Evolutionary conservation across 2,797 vertebrate genomes (phyloP).

Genomic region (Phoebastria nigripes): DNA sequence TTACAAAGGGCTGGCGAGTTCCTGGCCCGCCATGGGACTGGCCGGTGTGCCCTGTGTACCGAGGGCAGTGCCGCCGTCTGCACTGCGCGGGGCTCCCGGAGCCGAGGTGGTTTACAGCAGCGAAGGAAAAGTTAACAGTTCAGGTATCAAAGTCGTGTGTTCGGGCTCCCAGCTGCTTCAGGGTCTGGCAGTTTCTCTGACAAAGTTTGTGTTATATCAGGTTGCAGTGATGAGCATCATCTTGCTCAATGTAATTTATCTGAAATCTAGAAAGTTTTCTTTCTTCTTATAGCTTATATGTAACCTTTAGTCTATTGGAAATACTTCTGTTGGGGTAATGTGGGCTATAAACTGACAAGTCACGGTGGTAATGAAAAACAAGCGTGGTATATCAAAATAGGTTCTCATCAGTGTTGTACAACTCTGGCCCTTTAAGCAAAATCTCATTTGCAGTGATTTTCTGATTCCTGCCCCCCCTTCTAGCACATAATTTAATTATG

Average conservation of each 20-base stretch:
- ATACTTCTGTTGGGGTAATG: not conserved
- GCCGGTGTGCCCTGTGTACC: not conserved
- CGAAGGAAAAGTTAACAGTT: not conserved
- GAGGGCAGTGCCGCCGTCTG: not conserved
- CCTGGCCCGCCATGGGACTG: not conserved
- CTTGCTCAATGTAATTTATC: not conserved
- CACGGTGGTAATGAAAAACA: not conserved
- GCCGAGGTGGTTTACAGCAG: not conserved
- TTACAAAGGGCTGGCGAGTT: not conserved
- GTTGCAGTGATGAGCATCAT: not conserved
- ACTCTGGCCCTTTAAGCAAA: not conserved
- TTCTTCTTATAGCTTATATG: rapidly evolving
- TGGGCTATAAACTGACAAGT: not conserved
- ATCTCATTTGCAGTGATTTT: not conserved
- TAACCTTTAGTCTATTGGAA: not conserved
- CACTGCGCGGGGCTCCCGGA: not conserved
- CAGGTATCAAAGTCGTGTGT: not conserved
- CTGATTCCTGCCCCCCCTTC: not conserved
- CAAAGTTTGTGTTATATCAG: not conserved
- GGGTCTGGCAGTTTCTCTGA: not conserved
- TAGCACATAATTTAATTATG: not conserved
- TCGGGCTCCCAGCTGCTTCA: not conserved
- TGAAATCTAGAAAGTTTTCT: not conserved
- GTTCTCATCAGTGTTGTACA: not conserved
- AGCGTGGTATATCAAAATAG: not conserved